Evolutionary conservation across 2,797 vertebrate species (phyloP).

Genomic region (Parauchenoglanis ngamensis): DNA sequence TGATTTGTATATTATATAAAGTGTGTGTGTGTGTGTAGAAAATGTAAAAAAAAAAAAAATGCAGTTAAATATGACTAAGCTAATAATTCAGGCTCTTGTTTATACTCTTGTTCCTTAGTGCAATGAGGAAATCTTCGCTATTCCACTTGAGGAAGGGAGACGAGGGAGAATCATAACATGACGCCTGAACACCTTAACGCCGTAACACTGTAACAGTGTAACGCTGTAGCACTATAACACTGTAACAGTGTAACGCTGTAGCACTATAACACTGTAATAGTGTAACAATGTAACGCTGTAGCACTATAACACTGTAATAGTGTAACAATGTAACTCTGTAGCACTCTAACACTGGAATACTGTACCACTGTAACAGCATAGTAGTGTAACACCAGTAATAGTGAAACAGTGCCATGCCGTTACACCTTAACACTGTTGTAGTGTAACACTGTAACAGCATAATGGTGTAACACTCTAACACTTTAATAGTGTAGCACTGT

Average conservation of each 20-base stretch:
- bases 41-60: not conserved
- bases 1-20: not conserved
- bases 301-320: not conserved
- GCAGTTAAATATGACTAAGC: not conserved
- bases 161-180: not conserved
- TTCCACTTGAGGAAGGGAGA: not conserved
- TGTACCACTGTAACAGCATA: not conserved
- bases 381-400: not conserved
- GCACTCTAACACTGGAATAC: not conserved
- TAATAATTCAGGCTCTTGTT: not conserved
- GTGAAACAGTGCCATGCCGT: not conserved
- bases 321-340: not conserved
- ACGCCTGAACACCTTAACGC: not conserved
- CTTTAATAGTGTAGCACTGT: too few species aligned
- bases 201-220: not conserved
- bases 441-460: not conserved
- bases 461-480: not conserved
- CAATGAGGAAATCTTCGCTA: not conserved
- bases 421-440: not conserved
- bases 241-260: not conserved
- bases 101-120: slow-evolving; percentile 2
- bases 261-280: not conserved
- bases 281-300: not conserved
- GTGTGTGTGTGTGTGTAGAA: not conserved
- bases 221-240: not conserved